phyloP scores from a whole-genome alignment of 2,888 invertebrate genomes.

The Ophion ventricosus region DNA sequence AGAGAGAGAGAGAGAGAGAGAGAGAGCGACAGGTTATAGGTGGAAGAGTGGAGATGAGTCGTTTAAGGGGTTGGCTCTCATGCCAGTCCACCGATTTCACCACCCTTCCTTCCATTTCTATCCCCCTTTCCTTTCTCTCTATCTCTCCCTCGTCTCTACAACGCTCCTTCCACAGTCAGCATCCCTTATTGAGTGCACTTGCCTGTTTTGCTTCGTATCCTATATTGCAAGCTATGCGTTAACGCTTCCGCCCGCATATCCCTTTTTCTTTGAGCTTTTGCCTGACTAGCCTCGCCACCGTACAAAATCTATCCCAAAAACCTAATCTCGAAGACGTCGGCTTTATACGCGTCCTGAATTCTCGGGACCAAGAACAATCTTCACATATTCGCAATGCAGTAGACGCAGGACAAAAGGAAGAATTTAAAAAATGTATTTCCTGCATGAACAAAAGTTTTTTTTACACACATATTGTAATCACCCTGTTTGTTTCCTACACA shows the following conservation, averaged over 20 bases:
- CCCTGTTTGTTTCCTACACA: not conserved
- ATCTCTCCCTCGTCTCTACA: constrained; percentile 12
- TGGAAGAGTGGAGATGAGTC: constrained; percentile 40
- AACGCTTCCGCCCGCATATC: constrained; percentile 67
- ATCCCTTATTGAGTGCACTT: constrained; percentile 76
- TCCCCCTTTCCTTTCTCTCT: constrained; percentile 6
- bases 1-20: constrained; percentile 16
- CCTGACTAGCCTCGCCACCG: not conserved
- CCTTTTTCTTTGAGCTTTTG: constrained; percentile 42
- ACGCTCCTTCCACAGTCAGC: constrained; percentile 49
- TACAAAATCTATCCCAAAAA: not conserved
- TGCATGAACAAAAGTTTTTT: not conserved
- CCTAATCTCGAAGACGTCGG: not conserved
- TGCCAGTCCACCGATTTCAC: constrained; percentile 30
- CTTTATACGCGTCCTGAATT: not conserved
- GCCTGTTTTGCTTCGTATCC: constrained; percentile 71
- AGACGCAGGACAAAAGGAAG: too few species aligned
- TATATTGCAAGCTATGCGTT: constrained; percentile 61
- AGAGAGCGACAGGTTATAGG: constrained; percentile 34
- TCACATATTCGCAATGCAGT: not conserved
- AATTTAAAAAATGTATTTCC: too few species aligned
- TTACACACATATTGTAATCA: not conserved
- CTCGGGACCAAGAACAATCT: not conserved
- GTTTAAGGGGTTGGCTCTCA: constrained; percentile 27
- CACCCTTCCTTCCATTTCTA: not conserved